phyloP scores from a whole-genome alignment of 2,797 vertebrate species.

The Sarcoramphus papa region DNA sequence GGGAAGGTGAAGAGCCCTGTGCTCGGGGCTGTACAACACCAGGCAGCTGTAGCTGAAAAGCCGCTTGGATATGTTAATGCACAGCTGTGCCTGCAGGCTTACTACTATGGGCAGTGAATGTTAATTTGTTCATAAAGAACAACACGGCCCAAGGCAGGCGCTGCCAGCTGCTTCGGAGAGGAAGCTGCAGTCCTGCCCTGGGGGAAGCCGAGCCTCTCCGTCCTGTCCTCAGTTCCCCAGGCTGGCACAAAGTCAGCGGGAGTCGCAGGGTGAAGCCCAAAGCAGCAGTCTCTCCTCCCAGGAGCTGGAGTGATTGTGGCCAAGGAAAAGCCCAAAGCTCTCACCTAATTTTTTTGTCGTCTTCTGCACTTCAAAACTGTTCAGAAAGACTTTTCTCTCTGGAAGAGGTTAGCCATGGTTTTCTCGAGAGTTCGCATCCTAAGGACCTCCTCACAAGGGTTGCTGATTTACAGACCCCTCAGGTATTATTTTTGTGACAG shows the following conservation, averaged over 20 bases:
- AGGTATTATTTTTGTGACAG: neutral
- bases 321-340: neutral
- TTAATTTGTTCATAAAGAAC: neutral
- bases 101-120: neutral
- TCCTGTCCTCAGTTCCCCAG: neutral
- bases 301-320: neutral
- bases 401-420: neutral
- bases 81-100: neutral
- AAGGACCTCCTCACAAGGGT: neutral
- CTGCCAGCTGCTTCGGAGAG: neutral
- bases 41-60: neutral
- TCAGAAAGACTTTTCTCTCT: neutral
- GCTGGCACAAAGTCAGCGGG: fast-evolving
- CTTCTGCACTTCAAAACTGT: neutral
- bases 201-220: neutral
- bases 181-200: neutral
- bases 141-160: fast-evolving
- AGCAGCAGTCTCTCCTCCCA: neutral
- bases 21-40: neutral
- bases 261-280: neutral
- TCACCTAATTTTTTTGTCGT: neutral
- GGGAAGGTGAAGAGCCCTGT: neutral
- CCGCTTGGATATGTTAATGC: neutral
- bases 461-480: neutral
- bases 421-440: neutral